Evolutionary conservation across 1,140 invertebrate species (phyloP), one percentile per base, ranked within the genome.

Genomic region (Drosophila murphyi): DNA sequence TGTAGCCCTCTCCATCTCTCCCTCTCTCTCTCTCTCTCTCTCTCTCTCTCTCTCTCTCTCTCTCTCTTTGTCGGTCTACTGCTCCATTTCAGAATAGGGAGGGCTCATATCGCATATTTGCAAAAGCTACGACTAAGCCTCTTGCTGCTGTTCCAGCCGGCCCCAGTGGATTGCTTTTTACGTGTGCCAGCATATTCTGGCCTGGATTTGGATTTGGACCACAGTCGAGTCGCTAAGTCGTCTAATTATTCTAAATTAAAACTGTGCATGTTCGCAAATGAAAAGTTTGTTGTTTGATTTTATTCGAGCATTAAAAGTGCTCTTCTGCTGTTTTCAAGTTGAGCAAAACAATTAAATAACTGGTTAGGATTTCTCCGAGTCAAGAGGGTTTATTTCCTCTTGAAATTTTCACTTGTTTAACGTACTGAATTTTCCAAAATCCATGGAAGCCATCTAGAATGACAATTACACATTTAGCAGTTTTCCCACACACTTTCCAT

Each of bases 241-340:
- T 52, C 47, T 48, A 57, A 56, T 57, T 65, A 41, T 50, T 6
- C 52, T 4, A 55, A 72, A 55, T 64, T 55, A 41, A 47, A 34
- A 37, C 43, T 32, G 41, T 20, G 48, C 41, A 55, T 56, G 61
- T 8, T 20, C 20, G 20, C 20, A 20, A 20, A 20, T 20, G 20
- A 20, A 20, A 20, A 20, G 20, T 20, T 20, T 20, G 20, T 20
- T 20, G 20, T 20, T 20, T 20, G 20, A 20, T 20, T 20, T 20
- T 20, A 55, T 39, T 39, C 12, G 10, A 20, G 34, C 48, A 31
- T 35, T 56, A 29, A 8, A 10, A 32, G 1, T 20, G 20, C 20
- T 20, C 20, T 20, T 20, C 20, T 20, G 20, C 20, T 20, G 20
- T 20, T 20, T 20, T 20, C 20, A 20, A 20, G 20, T 20, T 20